Percentiles rank a stretch among this genome's conserved stretches.
Evolutionary conservation across 2,113 vertebrate species (phyloP).

Genomic region (Aldabrachelys gigantea): DNA sequence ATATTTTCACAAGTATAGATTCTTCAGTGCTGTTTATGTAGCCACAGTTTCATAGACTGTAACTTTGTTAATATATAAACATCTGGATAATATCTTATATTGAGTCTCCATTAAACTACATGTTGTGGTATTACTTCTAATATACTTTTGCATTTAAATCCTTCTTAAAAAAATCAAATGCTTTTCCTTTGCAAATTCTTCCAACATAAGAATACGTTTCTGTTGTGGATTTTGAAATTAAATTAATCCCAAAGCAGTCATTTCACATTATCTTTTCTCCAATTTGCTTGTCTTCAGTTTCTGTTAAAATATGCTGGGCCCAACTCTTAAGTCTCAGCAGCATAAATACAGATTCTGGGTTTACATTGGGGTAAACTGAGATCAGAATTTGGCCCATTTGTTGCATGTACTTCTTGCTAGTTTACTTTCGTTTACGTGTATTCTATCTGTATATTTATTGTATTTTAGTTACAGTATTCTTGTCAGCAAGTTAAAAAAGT

Average conservation of each 20-base stretch:
- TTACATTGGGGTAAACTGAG: background rate
- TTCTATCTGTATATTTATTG: background rate
- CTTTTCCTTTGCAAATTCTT: background rate
- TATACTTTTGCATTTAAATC: background rate
- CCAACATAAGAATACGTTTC: background rate
- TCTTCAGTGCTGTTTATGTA: too few species aligned
- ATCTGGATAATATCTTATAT: background rate
- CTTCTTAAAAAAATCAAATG: background rate
- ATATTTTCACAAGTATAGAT: too few species aligned
- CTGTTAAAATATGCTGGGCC: background rate
- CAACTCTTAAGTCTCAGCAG: background rate
- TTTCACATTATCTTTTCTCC: background rate
- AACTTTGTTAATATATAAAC: background rate
- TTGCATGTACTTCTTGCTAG: background rate
- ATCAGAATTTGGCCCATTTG: background rate
- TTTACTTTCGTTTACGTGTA: background rate
- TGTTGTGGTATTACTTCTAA: background rate
- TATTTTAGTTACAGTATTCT: background rate
- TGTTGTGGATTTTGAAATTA: background rate
- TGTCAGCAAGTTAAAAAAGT: too few species aligned
- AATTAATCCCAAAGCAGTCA: background rate
- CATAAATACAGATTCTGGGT: background rate
- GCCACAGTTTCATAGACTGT: background rate
- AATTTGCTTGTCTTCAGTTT: slow-evolving; percentile 5
- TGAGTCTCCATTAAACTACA: background rate